Base-by-base conservation (phyloP, 2,888 invertebrate genomes). In the Bellardia pandia region DNA sequence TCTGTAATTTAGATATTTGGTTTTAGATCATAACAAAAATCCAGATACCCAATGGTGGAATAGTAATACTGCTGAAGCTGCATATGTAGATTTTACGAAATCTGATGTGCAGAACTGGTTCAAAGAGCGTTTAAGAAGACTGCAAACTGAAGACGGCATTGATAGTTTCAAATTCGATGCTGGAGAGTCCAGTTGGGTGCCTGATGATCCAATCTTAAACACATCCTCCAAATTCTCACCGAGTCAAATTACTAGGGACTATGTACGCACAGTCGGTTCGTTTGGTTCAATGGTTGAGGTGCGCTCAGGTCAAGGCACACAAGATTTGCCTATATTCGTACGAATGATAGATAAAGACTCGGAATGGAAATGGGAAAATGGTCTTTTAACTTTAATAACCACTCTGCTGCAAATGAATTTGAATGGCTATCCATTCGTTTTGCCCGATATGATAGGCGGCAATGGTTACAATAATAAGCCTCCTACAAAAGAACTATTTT, bases 101-200 rank as follows among this genome's bases (percentile, higher is more conserved):
- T 90, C 94, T 0, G 94, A 94, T 69, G 96, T 96, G 0, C 94
- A 94, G 0, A 89, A 94, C 1, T 96, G 95, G 95, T 95, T 94
- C 92, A 90, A 91, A 0, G 90, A 90, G 0, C 93, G 95, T 64
- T 90, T 95, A 74, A 94, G 93, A 88, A 91, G 91, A 2, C 89
- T 98, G 2, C 94, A 95, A 88, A 93, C 94, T 0, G 94, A 95
- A 6, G 95, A 95, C 71, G 96, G 96, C 0, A 95, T 97, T 45
- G 96, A 96, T 88, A 95, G 96, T 86, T 97, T 96, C 90, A 97
- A 97, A 92, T 97, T 97, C 90, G 96, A 97, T 92, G 97, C 97
- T 3, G 97, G 97, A 4, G 97, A 97, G 93, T 92, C 94, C 0
- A 95, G 95, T 80, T 96, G 95, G 95, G 90, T 95, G 8, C 96